A percentile compares a stretch with the other conserved stretches of the same genome.
Evolutionary conservation across 1,140 invertebrate genomes (phyloP).

Genomic region (Periplaneta americana): DNA sequence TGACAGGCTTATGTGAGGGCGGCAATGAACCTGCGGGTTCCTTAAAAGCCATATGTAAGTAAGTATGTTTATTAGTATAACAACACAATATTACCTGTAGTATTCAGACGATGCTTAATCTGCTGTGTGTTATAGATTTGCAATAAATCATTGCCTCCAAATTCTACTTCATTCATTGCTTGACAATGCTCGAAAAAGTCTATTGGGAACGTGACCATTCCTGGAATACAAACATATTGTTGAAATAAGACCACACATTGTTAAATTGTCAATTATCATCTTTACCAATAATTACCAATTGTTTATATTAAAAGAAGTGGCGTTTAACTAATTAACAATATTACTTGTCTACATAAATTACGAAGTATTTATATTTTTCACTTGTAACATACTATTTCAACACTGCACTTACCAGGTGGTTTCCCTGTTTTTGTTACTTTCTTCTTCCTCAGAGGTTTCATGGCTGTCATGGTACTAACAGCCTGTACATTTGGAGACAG

Average conservation of each 20-base stretch:
- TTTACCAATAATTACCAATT: background rate
- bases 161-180: slow-evolving; percentile 87
- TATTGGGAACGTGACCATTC: slow-evolving; percentile 70
- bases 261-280: no score
- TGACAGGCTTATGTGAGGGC: no score
- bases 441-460: slow-evolving; percentile 46
- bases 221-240: no score
- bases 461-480: slow-evolving; percentile 40
- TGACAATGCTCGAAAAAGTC: slow-evolving; percentile 97
- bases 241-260: background rate
- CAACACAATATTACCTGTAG: slow-evolving; percentile 43
- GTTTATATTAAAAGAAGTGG: background rate
- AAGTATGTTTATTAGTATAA: background rate
- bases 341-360: no score
- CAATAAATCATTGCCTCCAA: slow-evolving; percentile 90
- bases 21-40: no score
- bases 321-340: no score
- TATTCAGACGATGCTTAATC: slow-evolving; percentile 88
- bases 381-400: no score
- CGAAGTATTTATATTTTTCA: no score
- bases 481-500: slow-evolving; percentile 73
- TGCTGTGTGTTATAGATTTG: slow-evolving; percentile 95
- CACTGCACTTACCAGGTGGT: slow-evolving; percentile 38
- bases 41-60: no score
- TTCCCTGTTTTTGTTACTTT: slow-evolving; percentile 52